Base-by-base conservation (phyloP, 2,797 vertebrate genomes). In the Botia almorhae region DNA sequence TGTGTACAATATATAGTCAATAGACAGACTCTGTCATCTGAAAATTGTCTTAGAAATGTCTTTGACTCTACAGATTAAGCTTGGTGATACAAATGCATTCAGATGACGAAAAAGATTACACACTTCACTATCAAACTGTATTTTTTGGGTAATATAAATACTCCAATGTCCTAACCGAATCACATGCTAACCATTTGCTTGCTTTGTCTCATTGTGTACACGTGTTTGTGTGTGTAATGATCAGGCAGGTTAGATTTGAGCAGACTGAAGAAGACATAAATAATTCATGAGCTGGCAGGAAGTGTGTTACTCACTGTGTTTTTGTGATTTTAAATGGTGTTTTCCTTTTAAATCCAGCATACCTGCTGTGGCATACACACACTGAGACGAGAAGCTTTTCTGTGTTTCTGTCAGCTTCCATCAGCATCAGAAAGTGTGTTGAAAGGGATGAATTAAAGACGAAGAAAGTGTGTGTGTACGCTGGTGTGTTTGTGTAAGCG, bases 351-450 rank as follows among this genome's bases (percentile, higher is more conserved):
- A 56, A 67, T 67, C 33, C n/a, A 51, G 68, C 26, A 51, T 21
- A 65, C 77, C 33, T 63, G 69, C 77, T 72, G 77, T 43, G 58
- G 3, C 71, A 39, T 69, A 58, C 74, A 53, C 72, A 58, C 50
- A 61, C 12, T 33, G 33, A 68, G 36, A 43, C 17, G 53, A 80
- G 77, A 82, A 82, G 81, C 79, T 76, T 89, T 90, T 89, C 74
- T 85, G 83, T 88, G 88, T 90, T 87, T 77, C 81, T 63, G 84
- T 90, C 90, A 60, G 79, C 84, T 81, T 88, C 76, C 87, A 92
- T 94, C 88, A 92, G 82, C 86, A 85, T 91, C 84, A 88, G 83
- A 83, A 78, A 33, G 33, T 33, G 60, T 74, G 83, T 80, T 84
- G 10, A 33, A 33, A 17, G 61, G 11, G 69, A 1, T 65, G 63